These are phyloP conservation scores for Teleogryllus oceanicus DNA, from an alignment of 2,888 invertebrate genomes.

Conservation along the genomic window DNA sequence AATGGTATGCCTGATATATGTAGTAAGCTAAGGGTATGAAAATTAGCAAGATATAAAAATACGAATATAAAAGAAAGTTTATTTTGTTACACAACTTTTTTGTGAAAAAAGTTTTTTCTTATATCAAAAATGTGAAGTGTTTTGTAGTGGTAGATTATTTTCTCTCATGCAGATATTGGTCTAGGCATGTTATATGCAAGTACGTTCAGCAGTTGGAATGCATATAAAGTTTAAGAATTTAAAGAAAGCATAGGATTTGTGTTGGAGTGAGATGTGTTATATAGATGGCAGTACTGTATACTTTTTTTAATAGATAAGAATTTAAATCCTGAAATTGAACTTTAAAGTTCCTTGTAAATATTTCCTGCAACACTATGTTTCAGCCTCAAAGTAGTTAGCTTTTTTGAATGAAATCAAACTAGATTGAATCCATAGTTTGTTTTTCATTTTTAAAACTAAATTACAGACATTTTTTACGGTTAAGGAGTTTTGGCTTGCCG, in stretches of 20 bases:
- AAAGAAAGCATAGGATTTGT: conserved; percentile 18
- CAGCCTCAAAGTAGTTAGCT: conserved; percentile 36
- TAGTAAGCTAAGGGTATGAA: conserved; percentile 31
- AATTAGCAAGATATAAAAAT: conserved; percentile 29
- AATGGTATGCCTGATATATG: conserved; percentile 30
- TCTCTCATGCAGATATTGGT: conserved; percentile 25
- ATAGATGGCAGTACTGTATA: conserved; percentile 10
- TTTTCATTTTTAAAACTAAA: conserved; percentile 18
- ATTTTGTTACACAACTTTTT: conserved; percentile 38
- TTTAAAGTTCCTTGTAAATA: conserved; percentile 38
- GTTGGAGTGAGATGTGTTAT: conserved; percentile 18
- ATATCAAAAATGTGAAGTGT: conserved; percentile 33
- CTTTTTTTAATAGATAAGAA: conserved; percentile 11
- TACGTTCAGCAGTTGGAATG: conserved; percentile 18
- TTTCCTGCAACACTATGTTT: conserved; percentile 37
- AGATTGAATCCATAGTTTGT: conserved; percentile 1
- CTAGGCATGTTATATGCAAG: conserved; percentile 2
- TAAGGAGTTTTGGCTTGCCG: conserved; percentile 11
- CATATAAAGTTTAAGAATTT: conserved; percentile 18
- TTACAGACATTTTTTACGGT: conserved; percentile 18
- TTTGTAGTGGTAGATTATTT: conserved; percentile 32
- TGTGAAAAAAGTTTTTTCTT: conserved; percentile 36
- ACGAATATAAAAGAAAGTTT: conserved; percentile 36
- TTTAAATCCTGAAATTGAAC: conserved; percentile 26
- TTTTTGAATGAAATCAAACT: conserved; percentile 19